phyloP scores from a whole-genome alignment of 2,797 vertebrate species.

The Pseudomugil gertrudae region DNA sequence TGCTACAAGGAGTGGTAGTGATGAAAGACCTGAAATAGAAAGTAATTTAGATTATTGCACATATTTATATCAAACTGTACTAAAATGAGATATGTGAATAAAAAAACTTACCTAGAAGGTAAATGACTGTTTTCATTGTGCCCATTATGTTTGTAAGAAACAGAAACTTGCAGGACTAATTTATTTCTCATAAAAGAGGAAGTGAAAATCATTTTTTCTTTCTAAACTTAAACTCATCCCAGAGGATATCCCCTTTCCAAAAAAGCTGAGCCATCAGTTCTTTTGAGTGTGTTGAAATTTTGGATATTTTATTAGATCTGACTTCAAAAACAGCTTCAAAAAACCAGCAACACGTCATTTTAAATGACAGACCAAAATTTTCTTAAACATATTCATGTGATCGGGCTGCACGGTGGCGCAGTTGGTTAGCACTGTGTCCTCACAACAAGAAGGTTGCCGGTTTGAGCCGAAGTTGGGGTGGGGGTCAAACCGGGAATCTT shows the following conservation, averaged over 20 bases:
- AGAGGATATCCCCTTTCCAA: constrained; percentile 31
- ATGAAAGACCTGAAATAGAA: constrained; percentile 66
- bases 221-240: not conserved
- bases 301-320: not conserved
- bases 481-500: no score
- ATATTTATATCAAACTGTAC: not conserved
- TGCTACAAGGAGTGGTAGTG: constrained; percentile 31
- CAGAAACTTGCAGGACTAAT: no score
- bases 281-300: not conserved
- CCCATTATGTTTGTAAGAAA: not conserved
- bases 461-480: no score
- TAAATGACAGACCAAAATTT: no score
- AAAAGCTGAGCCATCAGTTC: not conserved
- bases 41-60: not conserved
- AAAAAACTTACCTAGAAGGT: constrained; percentile 67
- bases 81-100: constrained; percentile 3
- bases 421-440: no score
- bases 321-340: not conserved
- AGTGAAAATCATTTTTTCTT: constrained; percentile 46
- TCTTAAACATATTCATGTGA: no score
- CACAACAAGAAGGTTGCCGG: no score
- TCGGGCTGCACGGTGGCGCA: no score
- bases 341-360: no score
- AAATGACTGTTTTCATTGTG: constrained; percentile 57
- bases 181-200: constrained; percentile 42